Evolutionary conservation across 2,888 invertebrate species (phyloP).

Genomic region (Eurytoma californica): DNA sequence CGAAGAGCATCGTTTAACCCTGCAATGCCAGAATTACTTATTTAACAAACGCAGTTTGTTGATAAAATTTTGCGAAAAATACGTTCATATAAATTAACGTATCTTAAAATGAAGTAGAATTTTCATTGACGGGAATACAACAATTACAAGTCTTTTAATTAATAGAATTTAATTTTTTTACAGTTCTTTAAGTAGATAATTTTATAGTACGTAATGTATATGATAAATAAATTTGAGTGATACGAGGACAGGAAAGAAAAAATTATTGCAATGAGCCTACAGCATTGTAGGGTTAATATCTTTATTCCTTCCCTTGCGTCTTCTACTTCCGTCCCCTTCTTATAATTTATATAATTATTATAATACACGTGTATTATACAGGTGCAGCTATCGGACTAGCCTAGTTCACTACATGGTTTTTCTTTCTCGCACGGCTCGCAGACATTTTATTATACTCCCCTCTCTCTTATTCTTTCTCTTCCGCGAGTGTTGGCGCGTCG

Average conservation of each 20-base stretch:
- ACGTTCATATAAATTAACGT: too few species aligned
- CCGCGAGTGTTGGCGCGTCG: slow-evolving; percentile 33
- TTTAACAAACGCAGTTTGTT: too few species aligned
- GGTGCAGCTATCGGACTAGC: slow-evolving; percentile 60
- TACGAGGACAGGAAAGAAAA: slow-evolving; percentile 10
- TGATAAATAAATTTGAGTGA: too few species aligned
- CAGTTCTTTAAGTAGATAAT: background rate
- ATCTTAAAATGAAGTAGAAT: background rate
- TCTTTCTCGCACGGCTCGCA: slow-evolving; percentile 41
- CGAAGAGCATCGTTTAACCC: slow-evolving; percentile 40
- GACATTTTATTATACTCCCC: slow-evolving; percentile 8
- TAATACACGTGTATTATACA: slow-evolving; percentile 56
- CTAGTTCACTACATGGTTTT: slow-evolving; percentile 58
- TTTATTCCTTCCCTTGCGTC: slow-evolving; percentile 43
- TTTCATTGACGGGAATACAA: background rate
- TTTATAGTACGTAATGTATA: slow-evolving; percentile 1
- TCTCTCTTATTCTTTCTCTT: background rate
- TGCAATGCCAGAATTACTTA: slow-evolving; percentile 30
- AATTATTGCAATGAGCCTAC: slow-evolving; percentile 15
- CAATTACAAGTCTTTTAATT: too few species aligned
- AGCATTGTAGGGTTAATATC: slow-evolving; percentile 47
- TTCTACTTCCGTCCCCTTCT: slow-evolving; percentile 32
- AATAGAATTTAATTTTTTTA: background rate
- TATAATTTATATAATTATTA: slow-evolving; percentile 55
- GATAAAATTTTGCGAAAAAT: too few species aligned